Percentiles rank a stretch among this genome's conserved stretches.
phyloP scores from a whole-genome alignment of 2,888 invertebrate genomes.

The Nemotelus nigrinus region DNA sequence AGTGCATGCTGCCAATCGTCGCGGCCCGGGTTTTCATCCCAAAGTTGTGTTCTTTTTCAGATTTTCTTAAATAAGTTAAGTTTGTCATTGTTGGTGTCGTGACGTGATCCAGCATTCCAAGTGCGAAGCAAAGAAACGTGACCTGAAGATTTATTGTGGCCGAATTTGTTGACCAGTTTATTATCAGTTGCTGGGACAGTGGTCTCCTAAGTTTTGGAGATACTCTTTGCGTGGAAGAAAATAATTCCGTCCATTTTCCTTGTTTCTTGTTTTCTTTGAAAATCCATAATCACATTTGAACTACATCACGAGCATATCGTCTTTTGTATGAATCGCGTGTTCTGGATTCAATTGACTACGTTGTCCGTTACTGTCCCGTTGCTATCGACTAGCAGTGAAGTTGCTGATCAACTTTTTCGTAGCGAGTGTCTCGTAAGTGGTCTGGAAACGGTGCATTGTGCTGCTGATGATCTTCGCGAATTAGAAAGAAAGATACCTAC shows the following conservation, averaged over 20 bases:
- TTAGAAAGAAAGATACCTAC: conserved; percentile 1
- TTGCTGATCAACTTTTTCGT: conserved; percentile 23
- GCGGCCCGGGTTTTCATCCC: not conserved
- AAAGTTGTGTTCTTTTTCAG: not conserved
- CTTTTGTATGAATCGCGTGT: too few relatives aligned
- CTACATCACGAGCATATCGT: not conserved
- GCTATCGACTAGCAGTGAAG: conserved; percentile 4
- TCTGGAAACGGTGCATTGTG: conserved; percentile 22
- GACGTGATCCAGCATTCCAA: not conserved
- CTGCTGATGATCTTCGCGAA: conserved; percentile 10
- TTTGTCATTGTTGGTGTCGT: conserved; percentile 18
- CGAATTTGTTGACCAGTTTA: not conserved
- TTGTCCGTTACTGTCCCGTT: not conserved
- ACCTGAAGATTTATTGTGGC: conserved; percentile 20
- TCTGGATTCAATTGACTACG: too few relatives aligned
- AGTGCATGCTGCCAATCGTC: not conserved
- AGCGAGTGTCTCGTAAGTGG: not conserved
- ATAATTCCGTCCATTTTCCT: too few relatives aligned
- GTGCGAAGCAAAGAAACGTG: conserved; percentile 21
- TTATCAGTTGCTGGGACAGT: not conserved
- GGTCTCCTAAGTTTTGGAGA: not conserved
- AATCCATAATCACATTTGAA: not conserved
- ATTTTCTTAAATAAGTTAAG: conserved; percentile 13
- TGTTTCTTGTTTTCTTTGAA: not conserved
- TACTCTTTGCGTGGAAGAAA: too few relatives aligned